Conservation (phyloP, 2,113 vertebrate species). For the Silurus asotus region DNA sequence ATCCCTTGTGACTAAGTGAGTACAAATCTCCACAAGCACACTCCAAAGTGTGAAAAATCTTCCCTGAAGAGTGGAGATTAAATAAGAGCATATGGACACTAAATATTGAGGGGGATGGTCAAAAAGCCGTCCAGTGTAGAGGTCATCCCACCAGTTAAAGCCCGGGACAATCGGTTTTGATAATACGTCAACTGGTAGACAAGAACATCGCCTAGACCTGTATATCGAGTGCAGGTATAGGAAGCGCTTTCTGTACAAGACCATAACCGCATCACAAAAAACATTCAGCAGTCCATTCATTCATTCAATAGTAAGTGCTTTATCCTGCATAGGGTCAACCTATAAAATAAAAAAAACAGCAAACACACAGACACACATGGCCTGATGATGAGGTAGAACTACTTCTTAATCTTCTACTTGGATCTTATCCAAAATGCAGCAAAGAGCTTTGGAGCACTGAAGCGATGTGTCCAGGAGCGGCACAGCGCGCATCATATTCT, state of each 20-base stretch:
- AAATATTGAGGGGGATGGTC: too few relatives aligned
- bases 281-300: not conserved
- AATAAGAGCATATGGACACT: too few relatives aligned
- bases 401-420: not conserved
- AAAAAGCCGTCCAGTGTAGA: too few relatives aligned
- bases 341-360: not conserved
- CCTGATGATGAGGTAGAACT: not conserved
- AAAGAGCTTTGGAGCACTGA: not conserved
- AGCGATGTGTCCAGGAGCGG: not conserved
- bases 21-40: too few relatives aligned
- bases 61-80: too few relatives aligned
- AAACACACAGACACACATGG: not conserved
- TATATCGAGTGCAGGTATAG: not conserved
- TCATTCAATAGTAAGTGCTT: not conserved
- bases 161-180: not conserved
- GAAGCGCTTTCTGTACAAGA: too few relatives aligned
- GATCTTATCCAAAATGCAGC: not conserved
- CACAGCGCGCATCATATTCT: not conserved
- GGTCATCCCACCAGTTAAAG: too few relatives aligned
- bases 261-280: too few relatives aligned
- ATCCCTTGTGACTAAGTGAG: too few relatives aligned
- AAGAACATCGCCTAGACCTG: not conserved
- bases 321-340: not conserved
- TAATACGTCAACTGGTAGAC: not conserved
- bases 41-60: too few relatives aligned